Conservation (phyloP, 2,113 vertebrate species). For the Turdus rufiventris region DNA sequence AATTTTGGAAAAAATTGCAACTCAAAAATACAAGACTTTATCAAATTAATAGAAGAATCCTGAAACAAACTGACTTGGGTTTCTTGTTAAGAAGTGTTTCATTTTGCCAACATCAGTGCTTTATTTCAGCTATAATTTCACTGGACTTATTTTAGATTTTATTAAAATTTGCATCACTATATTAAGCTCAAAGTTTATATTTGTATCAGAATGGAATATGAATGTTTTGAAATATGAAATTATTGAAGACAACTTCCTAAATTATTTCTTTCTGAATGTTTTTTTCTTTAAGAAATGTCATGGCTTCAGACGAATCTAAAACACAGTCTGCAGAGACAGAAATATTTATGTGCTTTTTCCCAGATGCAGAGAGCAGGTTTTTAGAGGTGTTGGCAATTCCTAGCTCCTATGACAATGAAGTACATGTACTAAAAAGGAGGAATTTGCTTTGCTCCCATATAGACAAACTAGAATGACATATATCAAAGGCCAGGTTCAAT, state of each 20-base stretch:
- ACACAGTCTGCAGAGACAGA: not conserved
- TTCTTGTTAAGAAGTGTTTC: not conserved
- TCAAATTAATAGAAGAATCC: not conserved
- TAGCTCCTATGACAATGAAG: not conserved
- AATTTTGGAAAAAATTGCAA: not conserved
- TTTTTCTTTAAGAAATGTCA: not conserved
- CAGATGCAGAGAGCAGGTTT: not conserved
- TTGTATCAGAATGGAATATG: not conserved
- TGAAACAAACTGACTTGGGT: not conserved
- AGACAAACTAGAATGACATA: not conserved
- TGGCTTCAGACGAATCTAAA: not conserved
- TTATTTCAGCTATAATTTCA: not conserved
- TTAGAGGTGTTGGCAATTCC: not conserved
- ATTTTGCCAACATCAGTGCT: not conserved
- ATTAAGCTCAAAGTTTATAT: not conserved
- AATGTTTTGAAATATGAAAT: not conserved
- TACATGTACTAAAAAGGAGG: not conserved
- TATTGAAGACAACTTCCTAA: not conserved
- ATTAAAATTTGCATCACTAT: not conserved
- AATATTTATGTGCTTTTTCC: not conserved
- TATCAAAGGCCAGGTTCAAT: not conserved
- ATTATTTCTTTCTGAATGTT: not conserved
- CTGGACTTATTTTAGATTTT: not conserved
- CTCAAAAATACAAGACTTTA: not conserved
- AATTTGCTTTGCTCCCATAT: not conserved